Percentiles rank a stretch among this genome's conserved stretches.
phyloP scores from a whole-genome alignment of 2,113 vertebrate species.

The Phycodurus eques region DNA sequence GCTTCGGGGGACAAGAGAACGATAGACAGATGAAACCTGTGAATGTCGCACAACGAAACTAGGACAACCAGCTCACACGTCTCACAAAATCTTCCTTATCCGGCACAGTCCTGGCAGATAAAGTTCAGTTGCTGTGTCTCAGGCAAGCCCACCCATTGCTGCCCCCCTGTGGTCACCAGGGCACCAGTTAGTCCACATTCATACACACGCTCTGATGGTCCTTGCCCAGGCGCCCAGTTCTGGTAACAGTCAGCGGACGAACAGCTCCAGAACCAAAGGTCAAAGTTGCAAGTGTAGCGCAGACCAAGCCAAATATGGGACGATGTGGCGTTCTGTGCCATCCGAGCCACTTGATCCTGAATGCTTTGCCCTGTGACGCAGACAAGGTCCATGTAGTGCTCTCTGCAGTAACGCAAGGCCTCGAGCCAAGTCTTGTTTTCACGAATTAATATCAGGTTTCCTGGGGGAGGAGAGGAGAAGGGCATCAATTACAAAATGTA shows the following conservation, averaged over 20 bases:
- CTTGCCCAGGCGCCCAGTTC: constrained; percentile 62
- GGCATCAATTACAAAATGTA: too few relatives aligned
- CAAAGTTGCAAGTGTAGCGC: constrained; percentile 56
- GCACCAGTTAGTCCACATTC: constrained; percentile 54
- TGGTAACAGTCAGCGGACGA: constrained; percentile 48
- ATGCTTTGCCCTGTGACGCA: constrained; percentile 39
- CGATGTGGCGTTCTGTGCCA: constrained; percentile 38
- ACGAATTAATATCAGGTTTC: constrained; percentile 50
- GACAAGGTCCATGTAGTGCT: constrained; percentile 54
- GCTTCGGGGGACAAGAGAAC: neutral
- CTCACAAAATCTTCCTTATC: constrained; percentile 11
- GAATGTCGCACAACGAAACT: neutral
- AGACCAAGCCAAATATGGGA: constrained; percentile 62
- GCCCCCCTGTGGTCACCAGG: constrained; percentile 63
- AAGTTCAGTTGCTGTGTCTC: constrained; percentile 61
- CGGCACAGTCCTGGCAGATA: constrained; percentile 48
- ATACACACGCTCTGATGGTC: constrained; percentile 19
- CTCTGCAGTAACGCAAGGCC: constrained; percentile 63
- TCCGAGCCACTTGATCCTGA: constrained; percentile 40
- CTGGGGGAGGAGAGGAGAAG: constrained; percentile 21
- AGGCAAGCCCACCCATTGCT: constrained; percentile 59
- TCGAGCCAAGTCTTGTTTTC: constrained; percentile 65
- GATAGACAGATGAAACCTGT: neutral
- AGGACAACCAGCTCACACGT: neutral
- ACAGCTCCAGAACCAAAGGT: constrained; percentile 67